A percentile compares a stretch with the other conserved stretches of the same genome.
Conservation (phyloP, 1,140 invertebrate genomes). For the Leptopilina clavipes region DNA sequence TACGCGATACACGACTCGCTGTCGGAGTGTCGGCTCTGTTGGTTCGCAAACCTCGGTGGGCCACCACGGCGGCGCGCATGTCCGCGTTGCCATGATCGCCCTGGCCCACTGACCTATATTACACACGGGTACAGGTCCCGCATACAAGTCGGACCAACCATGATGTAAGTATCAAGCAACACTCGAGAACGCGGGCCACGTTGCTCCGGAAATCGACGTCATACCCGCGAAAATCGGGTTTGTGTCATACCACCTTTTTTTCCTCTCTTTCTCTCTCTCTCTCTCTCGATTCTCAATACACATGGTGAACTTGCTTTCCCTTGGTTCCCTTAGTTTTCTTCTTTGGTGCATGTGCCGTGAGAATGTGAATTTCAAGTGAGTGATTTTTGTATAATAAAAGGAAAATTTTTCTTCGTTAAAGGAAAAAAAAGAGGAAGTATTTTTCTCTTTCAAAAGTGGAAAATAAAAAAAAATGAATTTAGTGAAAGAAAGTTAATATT, state of each 20-base stretch:
- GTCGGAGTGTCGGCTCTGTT: not conserved
- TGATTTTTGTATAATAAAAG: too few relatives aligned
- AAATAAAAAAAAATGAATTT: too few relatives aligned
- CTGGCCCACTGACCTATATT: slow-evolving; percentile 76
- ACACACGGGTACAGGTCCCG: slow-evolving; percentile 69
- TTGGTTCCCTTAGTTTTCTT: too few relatives aligned
- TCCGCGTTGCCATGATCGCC: slow-evolving; percentile 73
- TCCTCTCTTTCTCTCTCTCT: not conserved
- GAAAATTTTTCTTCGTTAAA: too few relatives aligned
- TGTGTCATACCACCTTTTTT: too few relatives aligned
- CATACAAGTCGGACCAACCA: slow-evolving; percentile 65
- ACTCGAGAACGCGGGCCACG: slow-evolving; percentile 36
- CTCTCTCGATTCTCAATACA: too few relatives aligned
- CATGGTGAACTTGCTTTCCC: too few relatives aligned
- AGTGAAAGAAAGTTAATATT: too few relatives aligned
- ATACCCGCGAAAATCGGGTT: not conserved
- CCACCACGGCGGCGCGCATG: slow-evolving; percentile 66
- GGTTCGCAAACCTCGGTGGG: slow-evolving; percentile 51
- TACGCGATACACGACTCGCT: slow-evolving; percentile 36
- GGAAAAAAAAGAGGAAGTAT: too few relatives aligned
- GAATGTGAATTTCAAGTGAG: too few relatives aligned
- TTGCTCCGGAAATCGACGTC: slow-evolving; percentile 32
- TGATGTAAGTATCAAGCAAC: slow-evolving; percentile 55
- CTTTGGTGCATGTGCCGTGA: too few relatives aligned
- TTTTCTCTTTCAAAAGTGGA: too few relatives aligned